Evolutionary conservation across 2,797 vertebrate genomes (phyloP).

Genomic region (Tragopan temminckii): DNA sequence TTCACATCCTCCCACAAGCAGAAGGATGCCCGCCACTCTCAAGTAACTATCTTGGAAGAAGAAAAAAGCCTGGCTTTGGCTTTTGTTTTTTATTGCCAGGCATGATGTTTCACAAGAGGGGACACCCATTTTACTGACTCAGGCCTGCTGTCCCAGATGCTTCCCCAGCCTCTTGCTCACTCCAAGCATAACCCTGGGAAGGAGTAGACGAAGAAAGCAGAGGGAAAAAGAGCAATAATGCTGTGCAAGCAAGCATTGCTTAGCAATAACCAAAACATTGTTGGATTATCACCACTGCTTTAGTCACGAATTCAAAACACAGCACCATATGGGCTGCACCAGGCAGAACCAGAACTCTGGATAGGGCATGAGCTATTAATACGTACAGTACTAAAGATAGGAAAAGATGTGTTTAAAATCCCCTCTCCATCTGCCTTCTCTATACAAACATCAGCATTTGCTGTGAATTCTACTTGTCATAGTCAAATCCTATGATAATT

Average conservation of each 20-base stretch:
- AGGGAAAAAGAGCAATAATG: neutral
- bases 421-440: constrained; percentile 45
- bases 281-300: neutral
- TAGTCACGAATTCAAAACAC: neutral
- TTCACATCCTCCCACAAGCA: neutral
- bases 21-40: neutral
- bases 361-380: constrained; percentile 37
- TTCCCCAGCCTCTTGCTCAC: neutral
- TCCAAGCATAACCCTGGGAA: neutral
- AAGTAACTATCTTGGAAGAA: neutral
- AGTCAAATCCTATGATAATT: neutral
- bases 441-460: neutral
- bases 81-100: neutral
- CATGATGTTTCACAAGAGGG: rapidly evolving
- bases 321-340: constrained; percentile 21
- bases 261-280: neutral
- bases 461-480: neutral
- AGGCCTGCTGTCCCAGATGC: rapidly evolving
- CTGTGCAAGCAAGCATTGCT: neutral
- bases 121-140: rapidly evolving
- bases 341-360: neutral
- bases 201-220: too few relatives aligned
- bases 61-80: rapidly evolving
- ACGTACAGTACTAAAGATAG: constrained; percentile 1
- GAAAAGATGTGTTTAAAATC: constrained; percentile 26